Evolutionary conservation across 2,113 vertebrate genomes (phyloP), one percentile per base, ranked within the genome.

Genomic region (Octodon degus): DNA sequence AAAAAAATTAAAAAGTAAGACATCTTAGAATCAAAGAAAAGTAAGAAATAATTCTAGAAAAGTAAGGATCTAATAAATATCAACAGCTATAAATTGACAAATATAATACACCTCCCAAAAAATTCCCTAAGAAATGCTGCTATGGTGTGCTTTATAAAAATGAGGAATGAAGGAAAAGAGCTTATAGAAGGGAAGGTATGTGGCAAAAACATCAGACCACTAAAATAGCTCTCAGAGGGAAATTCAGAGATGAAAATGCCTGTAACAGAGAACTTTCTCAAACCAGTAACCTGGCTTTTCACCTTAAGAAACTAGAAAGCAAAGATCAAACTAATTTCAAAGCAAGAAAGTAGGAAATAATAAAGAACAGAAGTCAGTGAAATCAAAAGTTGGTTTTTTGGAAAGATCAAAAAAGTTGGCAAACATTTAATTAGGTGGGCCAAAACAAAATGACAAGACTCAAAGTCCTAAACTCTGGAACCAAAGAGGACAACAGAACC

Each of bases 1-100:
- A 72, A 91, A 91, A 90, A 84, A 72, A 34, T 67, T 67, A 89
- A 91, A 93, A 92, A 96, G 70, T 34, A 97, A 95, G 90, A 43
- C 40, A 85, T 65, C 27, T 40, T 94, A 96, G 89, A 94, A 88
- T 90, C 67, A 22, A 96, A 87, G 93, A 70, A 53, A 93, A 92
- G 32, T 14, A 82, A 93, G 89, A 83, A 93, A 79, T 20, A 92
- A 72, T 92, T 94, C 62, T 84, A 96, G 70, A 81, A 90, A 95
- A 83, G 80, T 84, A 91, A 89, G 47, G 30, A 67, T 74, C 37
- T 85, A 90, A 96, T 91, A 84, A 88, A 84, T 70, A 79, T 65
- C 62, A 55, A 20, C 89, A 43, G 83, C 68, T 91, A 47, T 79
- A 62, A 25, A 84, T 67, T 91, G 86, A 40, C 37, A 91, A 85